A percentile compares a stretch with the other conserved stretches of the same genome.
Evolutionary conservation across 1,140 invertebrate genomes (phyloP).

Genomic region (Cotesia glomerata): DNA sequence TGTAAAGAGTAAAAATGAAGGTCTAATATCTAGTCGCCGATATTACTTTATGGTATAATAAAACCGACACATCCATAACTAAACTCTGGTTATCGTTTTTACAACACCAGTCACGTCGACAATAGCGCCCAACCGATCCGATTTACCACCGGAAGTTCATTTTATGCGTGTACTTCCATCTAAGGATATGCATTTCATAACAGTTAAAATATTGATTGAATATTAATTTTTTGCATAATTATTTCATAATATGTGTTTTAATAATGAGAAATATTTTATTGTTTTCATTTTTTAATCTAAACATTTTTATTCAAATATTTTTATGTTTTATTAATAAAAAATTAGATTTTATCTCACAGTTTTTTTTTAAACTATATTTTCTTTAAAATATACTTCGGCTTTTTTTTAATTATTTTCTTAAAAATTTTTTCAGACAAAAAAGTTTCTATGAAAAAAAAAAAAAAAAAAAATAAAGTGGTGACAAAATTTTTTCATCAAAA

Average conservation of each 20-base stretch:
- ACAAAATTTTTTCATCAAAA: too few relatives aligned
- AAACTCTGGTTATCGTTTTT: not conserved
- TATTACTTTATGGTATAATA: conserved; percentile 5
- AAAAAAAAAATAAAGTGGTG: too few relatives aligned
- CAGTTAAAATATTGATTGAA: conserved; percentile 19
- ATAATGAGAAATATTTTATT: not conserved
- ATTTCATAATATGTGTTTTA: not conserved
- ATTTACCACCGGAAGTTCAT: conserved; percentile 28
- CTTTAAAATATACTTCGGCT: too few relatives aligned
- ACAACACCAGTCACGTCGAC: conserved; percentile 15
- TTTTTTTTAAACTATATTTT: too few relatives aligned
- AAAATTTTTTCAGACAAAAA: too few relatives aligned
- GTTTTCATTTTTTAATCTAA: not conserved
- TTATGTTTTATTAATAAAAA: too few relatives aligned
- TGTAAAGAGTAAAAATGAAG: too few relatives aligned
- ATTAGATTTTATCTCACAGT: too few relatives aligned
- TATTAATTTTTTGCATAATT: conserved; percentile 5
- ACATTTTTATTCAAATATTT: not conserved
- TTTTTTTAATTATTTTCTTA: too few relatives aligned
- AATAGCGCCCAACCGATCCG: conserved; percentile 21
- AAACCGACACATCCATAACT: not conserved
- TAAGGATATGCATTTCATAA: conserved; percentile 30
- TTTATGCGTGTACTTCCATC: conserved; percentile 14
- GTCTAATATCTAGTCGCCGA: too few relatives aligned
- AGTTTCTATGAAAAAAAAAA: too few relatives aligned